phyloP scores from a whole-genome alignment of 1,140 invertebrate species.

The Maconellicoccus hirsutus region DNA sequence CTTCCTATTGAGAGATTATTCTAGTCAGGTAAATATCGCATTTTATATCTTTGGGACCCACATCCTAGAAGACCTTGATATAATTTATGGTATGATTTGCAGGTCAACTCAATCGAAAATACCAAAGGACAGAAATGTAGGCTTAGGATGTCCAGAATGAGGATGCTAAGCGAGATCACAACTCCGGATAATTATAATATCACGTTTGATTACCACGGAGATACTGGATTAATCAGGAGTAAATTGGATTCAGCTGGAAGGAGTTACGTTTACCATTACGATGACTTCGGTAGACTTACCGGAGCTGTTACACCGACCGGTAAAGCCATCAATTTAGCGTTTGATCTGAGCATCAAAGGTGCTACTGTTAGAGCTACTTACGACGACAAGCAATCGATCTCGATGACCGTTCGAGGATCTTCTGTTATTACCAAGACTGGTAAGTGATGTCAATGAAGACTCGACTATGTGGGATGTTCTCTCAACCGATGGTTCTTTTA shows the following conservation, averaged over 20 bases:
- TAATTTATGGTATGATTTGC: conserved; percentile 17
- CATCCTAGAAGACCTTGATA: too few relatives aligned
- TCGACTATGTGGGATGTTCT: too few relatives aligned
- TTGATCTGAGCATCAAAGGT: conserved; percentile 77
- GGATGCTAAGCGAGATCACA: conserved; percentile 74
- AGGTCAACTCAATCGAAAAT: conserved; percentile 85
- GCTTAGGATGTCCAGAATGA: conserved; percentile 75
- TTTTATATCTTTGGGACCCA: too few relatives aligned
- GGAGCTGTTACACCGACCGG: conserved; percentile 86
- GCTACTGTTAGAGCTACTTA: conserved; percentile 72
- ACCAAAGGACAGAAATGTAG: conserved; percentile 86
- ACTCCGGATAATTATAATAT: conserved; percentile 85
- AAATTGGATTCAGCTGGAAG: conserved; percentile 81
- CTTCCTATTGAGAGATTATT: conserved; percentile 76
- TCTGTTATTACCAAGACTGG: conserved; percentile 64
- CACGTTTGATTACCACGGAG: conserved; percentile 84
- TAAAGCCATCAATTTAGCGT: conserved; percentile 68
- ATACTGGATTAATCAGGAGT: conserved; percentile 73
- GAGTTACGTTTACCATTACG: conserved; percentile 89
- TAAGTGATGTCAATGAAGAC: too few relatives aligned
- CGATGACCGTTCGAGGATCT: conserved; percentile 76
- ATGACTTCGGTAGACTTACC: conserved; percentile 82
- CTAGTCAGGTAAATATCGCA: conserved; percentile 43
- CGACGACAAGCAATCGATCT: conserved; percentile 66
- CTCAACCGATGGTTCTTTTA: conserved; percentile 12